These are phyloP conservation scores for Liodrosophila aerea DNA, from an alignment of 2,888 invertebrate genomes.

Conservation along the genomic window DNA sequence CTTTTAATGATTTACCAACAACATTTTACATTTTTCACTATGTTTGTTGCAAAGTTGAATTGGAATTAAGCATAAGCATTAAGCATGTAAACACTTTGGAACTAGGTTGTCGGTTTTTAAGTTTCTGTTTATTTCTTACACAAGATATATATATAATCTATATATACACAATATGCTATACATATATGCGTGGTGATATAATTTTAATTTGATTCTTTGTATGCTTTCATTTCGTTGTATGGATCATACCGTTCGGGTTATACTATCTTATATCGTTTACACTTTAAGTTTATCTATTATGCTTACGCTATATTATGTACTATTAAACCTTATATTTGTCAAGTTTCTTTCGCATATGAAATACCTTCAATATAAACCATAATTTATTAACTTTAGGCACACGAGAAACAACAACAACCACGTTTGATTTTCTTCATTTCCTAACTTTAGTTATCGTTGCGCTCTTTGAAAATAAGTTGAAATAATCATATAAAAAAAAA, in stretches of 20 bases:
- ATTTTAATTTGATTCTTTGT: conserved; percentile 68
- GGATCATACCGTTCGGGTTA: too few relatives aligned
- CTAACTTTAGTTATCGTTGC: conserved; percentile 28
- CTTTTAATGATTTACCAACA: too few relatives aligned
- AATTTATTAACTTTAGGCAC: conserved; percentile 60
- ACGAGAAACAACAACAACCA: conserved; percentile 19
- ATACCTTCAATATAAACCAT: conserved; percentile 70
- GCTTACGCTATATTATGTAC: conserved; percentile 40
- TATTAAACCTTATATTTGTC: conserved; percentile 33
- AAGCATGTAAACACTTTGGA: too few relatives aligned
- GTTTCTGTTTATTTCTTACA: conserved; percentile 56
- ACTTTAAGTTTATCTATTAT: conserved; percentile 17
- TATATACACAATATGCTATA: conserved; percentile 26
- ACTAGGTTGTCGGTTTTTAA: conserved; percentile 63
- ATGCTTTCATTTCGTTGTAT: conserved; percentile 49
- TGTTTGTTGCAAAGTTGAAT: conserved; percentile 48
- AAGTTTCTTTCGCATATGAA: conserved; percentile 57
- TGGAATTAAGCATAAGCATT: conserved; percentile 2
- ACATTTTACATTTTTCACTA: conserved; percentile 35
- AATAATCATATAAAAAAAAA: conserved; percentile 53
- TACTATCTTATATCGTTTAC: conserved; percentile 14
- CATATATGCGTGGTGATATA: conserved; percentile 74
- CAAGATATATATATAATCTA: conserved; percentile 1
- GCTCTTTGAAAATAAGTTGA: conserved; percentile 60
- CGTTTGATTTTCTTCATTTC: conserved; percentile 50